Evolutionary conservation across 1,140 invertebrate genomes (phyloP).

Genomic region (Scaptomyza graminum): DNA sequence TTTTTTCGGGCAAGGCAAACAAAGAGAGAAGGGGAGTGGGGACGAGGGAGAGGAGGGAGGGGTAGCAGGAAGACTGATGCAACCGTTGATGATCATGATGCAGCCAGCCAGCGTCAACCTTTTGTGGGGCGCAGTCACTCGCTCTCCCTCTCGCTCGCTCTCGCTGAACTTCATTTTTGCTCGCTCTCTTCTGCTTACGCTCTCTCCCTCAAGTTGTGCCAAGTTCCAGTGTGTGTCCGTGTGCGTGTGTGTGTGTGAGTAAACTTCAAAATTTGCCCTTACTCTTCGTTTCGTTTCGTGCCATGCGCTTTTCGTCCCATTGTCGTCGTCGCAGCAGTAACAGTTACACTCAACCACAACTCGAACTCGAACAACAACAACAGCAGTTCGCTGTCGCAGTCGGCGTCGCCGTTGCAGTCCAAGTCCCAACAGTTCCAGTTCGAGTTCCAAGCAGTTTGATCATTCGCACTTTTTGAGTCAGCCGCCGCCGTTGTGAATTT

Average conservation of each 20-base stretch:
- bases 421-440: slow-evolving; percentile 11
- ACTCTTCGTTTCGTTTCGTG: too few species aligned
- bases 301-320: slow-evolving; percentile 27
- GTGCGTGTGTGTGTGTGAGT: slow-evolving; percentile 1
- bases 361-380: not conserved
- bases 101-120: not conserved
- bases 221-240: slow-evolving; percentile 13
- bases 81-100: slow-evolving; percentile 2
- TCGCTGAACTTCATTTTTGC: slow-evolving; percentile 6
- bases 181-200: too few species aligned
- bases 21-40: not conserved
- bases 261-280: slow-evolving; percentile 21
- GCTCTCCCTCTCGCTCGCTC: not conserved
- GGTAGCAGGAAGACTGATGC: not conserved
- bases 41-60: not conserved
- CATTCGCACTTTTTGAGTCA: slow-evolving; percentile 58
- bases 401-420: not conserved
- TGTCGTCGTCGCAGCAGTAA: slow-evolving; percentile 11
- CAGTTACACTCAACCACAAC: slow-evolving; percentile 9
- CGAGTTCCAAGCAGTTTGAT: slow-evolving; percentile 24
- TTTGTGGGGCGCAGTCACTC: not conserved
- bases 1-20: not conserved
- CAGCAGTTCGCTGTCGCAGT: not conserved
- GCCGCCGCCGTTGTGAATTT: too few species aligned
- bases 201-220: slow-evolving; percentile 26